Conservation (phyloP, 2,888 invertebrate genomes). For the Amblyjoppa proteus region DNA sequence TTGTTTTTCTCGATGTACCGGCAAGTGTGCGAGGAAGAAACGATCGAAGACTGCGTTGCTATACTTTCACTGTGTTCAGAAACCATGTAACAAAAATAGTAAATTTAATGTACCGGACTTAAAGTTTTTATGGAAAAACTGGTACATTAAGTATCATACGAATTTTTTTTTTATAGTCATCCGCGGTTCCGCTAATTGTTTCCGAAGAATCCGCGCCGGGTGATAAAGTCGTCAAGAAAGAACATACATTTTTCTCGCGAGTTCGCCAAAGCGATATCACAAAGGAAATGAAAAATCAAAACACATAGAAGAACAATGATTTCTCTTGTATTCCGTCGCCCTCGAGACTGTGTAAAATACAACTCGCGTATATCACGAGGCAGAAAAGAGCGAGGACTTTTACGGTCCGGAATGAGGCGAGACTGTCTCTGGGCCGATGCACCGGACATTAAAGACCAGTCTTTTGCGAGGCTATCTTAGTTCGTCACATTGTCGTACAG, state of each 20-base stretch:
- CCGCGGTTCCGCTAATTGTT: neutral
- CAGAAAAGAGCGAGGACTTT: slow-evolving; percentile 41
- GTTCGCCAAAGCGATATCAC: neutral
- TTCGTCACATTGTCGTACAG: slow-evolving; percentile 16
- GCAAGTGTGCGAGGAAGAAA: neutral
- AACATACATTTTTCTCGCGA: neutral
- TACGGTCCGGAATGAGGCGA: slow-evolving; percentile 29
- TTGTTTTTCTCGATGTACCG: neutral
- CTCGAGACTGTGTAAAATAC: slow-evolving; percentile 35
- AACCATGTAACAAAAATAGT: too few relatives aligned
- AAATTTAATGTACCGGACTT: too few relatives aligned
- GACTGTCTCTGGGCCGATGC: neutral
- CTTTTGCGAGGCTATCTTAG: slow-evolving; percentile 1
- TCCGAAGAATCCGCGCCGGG: neutral
- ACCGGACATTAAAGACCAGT: neutral
- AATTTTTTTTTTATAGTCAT: neutral
- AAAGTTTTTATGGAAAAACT: too few relatives aligned
- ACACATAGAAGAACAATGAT: slow-evolving; percentile 23
- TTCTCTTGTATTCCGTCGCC: slow-evolving; percentile 10
- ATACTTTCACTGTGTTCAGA: neutral
- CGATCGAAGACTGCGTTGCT: neutral
- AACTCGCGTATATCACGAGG: slow-evolving; percentile 49
- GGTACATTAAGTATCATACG: too few relatives aligned
- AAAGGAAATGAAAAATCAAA: slow-evolving; percentile 38
- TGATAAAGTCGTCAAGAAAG: neutral